A percentile compares a stretch with the other conserved stretches of the same genome.
Conservation (phyloP, 1,140 invertebrate species). For the Lepidotrigona ventralis region DNA sequence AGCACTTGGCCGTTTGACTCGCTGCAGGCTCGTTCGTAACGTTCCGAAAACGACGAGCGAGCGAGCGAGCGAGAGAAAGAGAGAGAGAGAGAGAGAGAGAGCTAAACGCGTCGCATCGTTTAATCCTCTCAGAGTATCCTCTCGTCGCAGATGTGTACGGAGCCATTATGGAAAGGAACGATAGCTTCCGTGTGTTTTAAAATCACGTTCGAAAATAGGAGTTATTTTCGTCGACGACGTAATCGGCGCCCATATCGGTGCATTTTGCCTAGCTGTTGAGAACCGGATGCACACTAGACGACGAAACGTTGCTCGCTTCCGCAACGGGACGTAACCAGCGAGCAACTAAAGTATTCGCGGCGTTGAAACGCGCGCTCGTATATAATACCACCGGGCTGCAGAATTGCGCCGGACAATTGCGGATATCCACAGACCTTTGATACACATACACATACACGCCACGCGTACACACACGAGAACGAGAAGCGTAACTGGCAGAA, state of each 20-base stretch:
- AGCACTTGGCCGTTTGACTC: too few species aligned
- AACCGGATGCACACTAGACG: slow-evolving; percentile 18
- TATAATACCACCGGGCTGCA: neutral
- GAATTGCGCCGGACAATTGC: slow-evolving; percentile 33
- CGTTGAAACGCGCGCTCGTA: slow-evolving; percentile 5
- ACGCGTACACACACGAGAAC: too few species aligned
- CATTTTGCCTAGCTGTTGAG: slow-evolving; percentile 10
- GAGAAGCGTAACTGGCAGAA: neutral
- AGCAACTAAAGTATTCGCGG: neutral
- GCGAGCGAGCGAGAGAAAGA: neutral
- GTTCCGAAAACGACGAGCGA: neutral
- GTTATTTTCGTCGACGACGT: neutral
- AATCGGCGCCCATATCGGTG: neutral
- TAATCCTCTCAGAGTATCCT: neutral
- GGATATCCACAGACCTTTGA: slow-evolving; percentile 9
- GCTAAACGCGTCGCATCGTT: neutral
- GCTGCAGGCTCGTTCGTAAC: neutral
- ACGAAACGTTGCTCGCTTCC: neutral
- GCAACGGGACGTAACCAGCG: neutral
- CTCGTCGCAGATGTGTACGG: neutral
- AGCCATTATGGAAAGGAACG: neutral
- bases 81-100: too few species aligned
- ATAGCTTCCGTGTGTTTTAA: neutral
- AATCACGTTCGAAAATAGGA: neutral
- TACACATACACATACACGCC: neutral